A percentile compares a stretch with the other conserved stretches of the same genome.
Evolutionary conservation across 2,888 invertebrate genomes (phyloP).

Genomic region (Habroteleia sp.): DNA sequence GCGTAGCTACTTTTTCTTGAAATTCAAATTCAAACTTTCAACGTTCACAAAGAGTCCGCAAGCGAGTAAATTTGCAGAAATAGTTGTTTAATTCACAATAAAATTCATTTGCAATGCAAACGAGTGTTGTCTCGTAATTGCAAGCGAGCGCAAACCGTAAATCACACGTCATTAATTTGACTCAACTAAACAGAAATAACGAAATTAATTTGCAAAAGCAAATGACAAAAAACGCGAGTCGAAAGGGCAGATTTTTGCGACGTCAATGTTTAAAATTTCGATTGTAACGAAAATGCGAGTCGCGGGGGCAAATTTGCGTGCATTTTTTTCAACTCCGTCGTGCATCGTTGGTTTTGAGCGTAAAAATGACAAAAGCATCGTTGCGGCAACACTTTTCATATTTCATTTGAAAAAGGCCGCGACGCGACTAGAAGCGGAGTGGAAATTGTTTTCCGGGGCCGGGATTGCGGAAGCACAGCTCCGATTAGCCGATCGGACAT

Average conservation of each 20-base stretch:
- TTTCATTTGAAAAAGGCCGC: constrained; percentile 57
- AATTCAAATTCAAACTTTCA: no score
- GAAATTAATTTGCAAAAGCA: constrained; percentile 8
- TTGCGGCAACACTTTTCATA: constrained; percentile 61
- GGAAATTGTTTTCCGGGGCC: constrained; percentile 58
- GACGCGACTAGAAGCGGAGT: constrained; percentile 52
- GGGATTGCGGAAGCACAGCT: constrained; percentile 63
- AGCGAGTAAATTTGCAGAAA: constrained; percentile 19
- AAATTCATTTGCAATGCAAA: constrained; percentile 28
- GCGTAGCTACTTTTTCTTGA: no score
- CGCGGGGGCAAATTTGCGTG: constrained; percentile 32
- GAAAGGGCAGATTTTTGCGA: constrained; percentile 25
- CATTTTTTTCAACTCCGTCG: constrained; percentile 4
- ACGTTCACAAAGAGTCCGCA: no score
- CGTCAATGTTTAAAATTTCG: no score
- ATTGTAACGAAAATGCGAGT: constrained; percentile 34
- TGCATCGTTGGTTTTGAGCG: constrained; percentile 30
- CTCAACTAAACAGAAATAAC: constrained; percentile 11
- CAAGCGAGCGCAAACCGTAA: background rate
- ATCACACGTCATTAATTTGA: constrained; percentile 8
- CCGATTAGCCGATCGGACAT: constrained; percentile 77
- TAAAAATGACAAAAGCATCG: constrained; percentile 58
- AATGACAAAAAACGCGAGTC: constrained; percentile 7
- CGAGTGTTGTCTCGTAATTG: background rate
- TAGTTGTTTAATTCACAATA: constrained; percentile 33